Evolutionary conservation across 2,113 vertebrate genomes (phyloP).

Genomic region (Chloroceryle aenea): DNA sequence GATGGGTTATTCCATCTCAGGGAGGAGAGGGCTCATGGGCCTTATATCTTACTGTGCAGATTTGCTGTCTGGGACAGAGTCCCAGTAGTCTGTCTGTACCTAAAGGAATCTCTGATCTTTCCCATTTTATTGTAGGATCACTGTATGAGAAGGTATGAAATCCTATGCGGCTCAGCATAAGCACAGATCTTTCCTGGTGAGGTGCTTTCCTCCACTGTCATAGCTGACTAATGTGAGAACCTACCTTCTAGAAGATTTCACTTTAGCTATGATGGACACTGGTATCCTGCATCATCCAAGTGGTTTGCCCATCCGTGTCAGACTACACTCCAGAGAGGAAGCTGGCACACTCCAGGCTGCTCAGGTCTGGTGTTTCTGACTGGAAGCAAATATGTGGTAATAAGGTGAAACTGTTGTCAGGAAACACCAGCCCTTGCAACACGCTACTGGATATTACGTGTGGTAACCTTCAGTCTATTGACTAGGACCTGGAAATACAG

Average conservation of each 20-base stretch:
- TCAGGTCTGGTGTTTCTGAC: not conserved
- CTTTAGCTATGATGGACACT: not conserved
- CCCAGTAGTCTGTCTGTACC: not conserved
- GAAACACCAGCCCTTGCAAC: not conserved
- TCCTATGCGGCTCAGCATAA: not conserved
- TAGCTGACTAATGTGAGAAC: not conserved
- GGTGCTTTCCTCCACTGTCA: not conserved
- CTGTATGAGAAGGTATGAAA: not conserved
- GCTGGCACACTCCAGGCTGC: not conserved
- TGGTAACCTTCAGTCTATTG: not conserved
- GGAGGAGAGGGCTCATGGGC: not conserved
- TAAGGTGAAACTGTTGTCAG: not conserved
- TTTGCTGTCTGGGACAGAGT: not conserved
- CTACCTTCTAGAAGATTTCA: not conserved
- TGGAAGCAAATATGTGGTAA: not conserved
- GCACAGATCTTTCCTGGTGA: not conserved
- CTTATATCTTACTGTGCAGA: not conserved
- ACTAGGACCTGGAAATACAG: not conserved
- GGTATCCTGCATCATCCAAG: not conserved
- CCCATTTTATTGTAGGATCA: not conserved
- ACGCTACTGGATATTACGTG: not conserved
- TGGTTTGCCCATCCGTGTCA: accelerated
- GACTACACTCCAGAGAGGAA: not conserved
- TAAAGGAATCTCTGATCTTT: not conserved
- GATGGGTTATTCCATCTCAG: not conserved